A percentile compares a stretch with the other conserved stretches of the same genome.
These are phyloP conservation scores for Heliconius nattereri DNA, from an alignment of 1,140 invertebrate species.

Conservation along the genomic window DNA sequence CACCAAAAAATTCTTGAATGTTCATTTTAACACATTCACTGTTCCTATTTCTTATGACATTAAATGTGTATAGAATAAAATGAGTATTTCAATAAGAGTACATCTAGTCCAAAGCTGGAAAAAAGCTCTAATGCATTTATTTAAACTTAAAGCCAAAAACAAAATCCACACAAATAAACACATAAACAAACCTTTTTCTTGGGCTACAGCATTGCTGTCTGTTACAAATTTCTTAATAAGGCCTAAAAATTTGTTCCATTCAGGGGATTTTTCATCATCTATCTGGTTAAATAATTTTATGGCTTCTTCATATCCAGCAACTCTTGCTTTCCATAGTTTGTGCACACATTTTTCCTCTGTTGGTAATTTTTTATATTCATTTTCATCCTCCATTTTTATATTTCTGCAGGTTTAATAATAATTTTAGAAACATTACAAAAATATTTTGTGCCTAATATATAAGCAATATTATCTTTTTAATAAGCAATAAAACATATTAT, in stretches of 20 bases:
- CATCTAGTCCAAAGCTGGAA: too few relatives aligned
- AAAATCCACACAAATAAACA: neutral
- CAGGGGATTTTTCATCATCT: constrained; percentile 95
- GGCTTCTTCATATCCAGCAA: constrained; percentile 96
- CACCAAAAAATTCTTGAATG: too few relatives aligned
- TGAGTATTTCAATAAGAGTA: too few relatives aligned
- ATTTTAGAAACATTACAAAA: neutral
- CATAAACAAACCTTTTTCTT: constrained; percentile 90
- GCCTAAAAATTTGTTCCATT: constrained; percentile 95
- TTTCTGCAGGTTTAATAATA: constrained; percentile 22
- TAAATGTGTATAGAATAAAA: too few relatives aligned
- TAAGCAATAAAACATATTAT: too few relatives aligned
- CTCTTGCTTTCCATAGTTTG: constrained; percentile 97
- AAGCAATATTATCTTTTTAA: too few relatives aligned
- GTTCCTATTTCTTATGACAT: too few relatives aligned
- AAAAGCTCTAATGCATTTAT: too few relatives aligned
- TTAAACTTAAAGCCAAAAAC: too few relatives aligned
- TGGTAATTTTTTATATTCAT: constrained; percentile 95
- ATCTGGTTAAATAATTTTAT: constrained; percentile 92
- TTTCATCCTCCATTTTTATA: constrained; percentile 90
- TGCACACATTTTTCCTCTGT: constrained; percentile 95
- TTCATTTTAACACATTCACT: too few relatives aligned
- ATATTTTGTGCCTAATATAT: neutral
- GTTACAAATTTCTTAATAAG: constrained; percentile 97
- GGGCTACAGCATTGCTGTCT: constrained; percentile 96